phyloP scores from a whole-genome alignment of 2,888 invertebrate genomes.

The Petrolisthes manimaculis region DNA sequence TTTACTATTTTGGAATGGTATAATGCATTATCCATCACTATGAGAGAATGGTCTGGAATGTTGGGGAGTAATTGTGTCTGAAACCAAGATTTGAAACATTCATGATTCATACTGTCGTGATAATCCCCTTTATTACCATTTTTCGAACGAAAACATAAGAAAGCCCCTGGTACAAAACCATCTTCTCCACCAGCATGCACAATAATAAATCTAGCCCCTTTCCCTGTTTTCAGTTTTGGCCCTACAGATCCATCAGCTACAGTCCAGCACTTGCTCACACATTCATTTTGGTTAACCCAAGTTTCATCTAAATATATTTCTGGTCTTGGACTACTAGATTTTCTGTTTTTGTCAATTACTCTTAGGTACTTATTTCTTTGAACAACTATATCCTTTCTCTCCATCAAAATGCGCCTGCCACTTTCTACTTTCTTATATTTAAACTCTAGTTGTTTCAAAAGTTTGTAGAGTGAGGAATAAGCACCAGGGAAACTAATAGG shows the following conservation, averaged over 20 bases:
- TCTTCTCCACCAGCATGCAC: conserved; percentile 40
- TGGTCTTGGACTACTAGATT: not conserved
- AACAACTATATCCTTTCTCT: conserved; percentile 21
- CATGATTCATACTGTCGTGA: conserved; percentile 21
- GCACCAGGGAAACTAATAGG: not conserved
- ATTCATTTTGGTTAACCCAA: conserved; percentile 27
- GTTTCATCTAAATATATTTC: conserved; percentile 38
- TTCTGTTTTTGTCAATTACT: conserved; percentile 5
- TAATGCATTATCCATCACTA: conserved; percentile 24
- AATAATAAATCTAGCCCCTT: conserved; percentile 24
- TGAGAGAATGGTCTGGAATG: conserved; percentile 14
- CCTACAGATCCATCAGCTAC: not conserved
- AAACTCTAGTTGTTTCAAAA: not conserved
- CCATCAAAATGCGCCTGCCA: conserved; percentile 33
- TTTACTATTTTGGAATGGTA: conserved; percentile 26
- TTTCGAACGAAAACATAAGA: too few species aligned
- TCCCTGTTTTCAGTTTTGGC: conserved; percentile 8
- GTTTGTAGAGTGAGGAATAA: not conserved
- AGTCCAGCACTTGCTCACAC: conserved; percentile 7
- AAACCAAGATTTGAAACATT: conserved; percentile 28
- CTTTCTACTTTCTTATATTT: conserved; percentile 1
- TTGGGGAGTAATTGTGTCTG: conserved; percentile 31
- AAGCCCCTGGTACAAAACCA: too few species aligned
- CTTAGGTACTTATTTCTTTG: conserved; percentile 16
- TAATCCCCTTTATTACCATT: not conserved